Conservation (phyloP, 1,140 invertebrate genomes). For the Drosophila willistoni region DNA sequence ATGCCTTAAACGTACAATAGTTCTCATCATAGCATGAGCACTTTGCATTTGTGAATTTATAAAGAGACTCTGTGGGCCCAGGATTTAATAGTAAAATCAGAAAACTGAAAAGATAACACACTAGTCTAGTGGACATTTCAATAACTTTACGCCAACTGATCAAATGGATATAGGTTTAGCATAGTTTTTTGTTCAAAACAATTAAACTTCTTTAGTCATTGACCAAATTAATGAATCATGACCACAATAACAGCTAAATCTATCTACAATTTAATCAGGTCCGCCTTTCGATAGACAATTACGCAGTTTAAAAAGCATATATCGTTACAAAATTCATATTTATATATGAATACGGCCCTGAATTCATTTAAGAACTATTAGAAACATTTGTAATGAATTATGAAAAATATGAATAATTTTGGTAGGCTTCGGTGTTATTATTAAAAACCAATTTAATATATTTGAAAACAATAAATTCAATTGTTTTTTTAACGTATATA, state of each 20-base stretch:
- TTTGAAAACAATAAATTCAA: no score
- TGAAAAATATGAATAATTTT: no score
- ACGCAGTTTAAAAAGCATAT: no score
- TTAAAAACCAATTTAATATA: no score
- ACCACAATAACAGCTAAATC: background rate
- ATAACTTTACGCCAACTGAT: background rate
- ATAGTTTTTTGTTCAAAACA: background rate
- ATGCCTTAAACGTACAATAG: background rate
- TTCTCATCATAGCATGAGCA: background rate
- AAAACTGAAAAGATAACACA: background rate
- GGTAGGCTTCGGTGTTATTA: no score
- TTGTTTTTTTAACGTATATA: no score
- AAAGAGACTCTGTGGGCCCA: background rate
- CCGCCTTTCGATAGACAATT: no score
- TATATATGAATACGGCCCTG: no score
- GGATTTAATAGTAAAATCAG: background rate
- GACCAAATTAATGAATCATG: background rate
- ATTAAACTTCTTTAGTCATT: background rate
- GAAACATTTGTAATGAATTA: no score
- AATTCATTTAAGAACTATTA: no score
- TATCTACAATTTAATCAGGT: no score
- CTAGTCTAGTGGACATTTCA: background rate
- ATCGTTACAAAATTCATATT: no score
- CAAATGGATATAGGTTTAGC: background rate
- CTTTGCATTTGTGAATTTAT: constrained; percentile 7